Evolutionary conservation across 2,888 invertebrate species (phyloP).

Genomic region (Drosophila melanosoma): DNA sequence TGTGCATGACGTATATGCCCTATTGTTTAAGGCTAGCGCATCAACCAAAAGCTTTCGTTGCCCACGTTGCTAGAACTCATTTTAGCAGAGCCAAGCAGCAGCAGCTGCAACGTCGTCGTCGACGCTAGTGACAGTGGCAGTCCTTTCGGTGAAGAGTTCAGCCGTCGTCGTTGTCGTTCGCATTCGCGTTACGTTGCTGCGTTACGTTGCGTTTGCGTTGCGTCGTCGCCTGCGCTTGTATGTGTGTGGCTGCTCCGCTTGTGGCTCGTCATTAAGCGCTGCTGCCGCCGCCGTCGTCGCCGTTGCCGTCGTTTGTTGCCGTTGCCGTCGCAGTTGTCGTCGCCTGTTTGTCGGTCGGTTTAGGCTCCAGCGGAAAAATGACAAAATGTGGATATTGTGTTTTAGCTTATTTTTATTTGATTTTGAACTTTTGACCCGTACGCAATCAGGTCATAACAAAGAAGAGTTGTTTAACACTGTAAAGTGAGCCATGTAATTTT

Average conservation of each 20-base stretch:
- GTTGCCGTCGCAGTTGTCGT: conserved; percentile 49
- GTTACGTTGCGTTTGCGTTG: conserved; percentile 14
- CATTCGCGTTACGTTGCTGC: conserved; percentile 7
- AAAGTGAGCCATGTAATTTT: conserved; percentile 36
- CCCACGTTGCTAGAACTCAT: conserved; percentile 45
- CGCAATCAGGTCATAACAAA: conserved; percentile 81
- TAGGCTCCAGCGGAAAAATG: conserved; percentile 72
- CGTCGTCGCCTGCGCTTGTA: conserved; percentile 22
- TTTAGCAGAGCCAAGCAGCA: conserved; percentile 11
- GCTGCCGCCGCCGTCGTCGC: conserved; percentile 41
- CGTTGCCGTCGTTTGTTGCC: conserved; percentile 28
- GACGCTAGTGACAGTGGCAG: conserved; percentile 74
- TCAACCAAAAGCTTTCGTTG: conserved; percentile 47
- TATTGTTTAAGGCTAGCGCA: conserved; percentile 19
- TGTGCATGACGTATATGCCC: conserved; percentile 17
- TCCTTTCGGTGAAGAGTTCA: conserved; percentile 80
- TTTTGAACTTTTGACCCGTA: conserved; percentile 82
- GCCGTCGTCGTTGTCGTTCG: conserved; percentile 51
- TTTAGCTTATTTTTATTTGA: conserved; percentile 50
- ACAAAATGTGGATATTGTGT: conserved; percentile 69
- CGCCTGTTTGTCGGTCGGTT: conserved; percentile 58
- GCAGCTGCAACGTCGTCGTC: conserved; percentile 60
- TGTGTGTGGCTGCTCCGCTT: conserved; percentile 13
- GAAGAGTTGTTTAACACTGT: conserved; percentile 35
- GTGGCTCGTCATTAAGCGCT: conserved; percentile 36